Conservation (phyloP, 2,888 invertebrate genomes). For the Thecocarcelia acutangulata region DNA sequence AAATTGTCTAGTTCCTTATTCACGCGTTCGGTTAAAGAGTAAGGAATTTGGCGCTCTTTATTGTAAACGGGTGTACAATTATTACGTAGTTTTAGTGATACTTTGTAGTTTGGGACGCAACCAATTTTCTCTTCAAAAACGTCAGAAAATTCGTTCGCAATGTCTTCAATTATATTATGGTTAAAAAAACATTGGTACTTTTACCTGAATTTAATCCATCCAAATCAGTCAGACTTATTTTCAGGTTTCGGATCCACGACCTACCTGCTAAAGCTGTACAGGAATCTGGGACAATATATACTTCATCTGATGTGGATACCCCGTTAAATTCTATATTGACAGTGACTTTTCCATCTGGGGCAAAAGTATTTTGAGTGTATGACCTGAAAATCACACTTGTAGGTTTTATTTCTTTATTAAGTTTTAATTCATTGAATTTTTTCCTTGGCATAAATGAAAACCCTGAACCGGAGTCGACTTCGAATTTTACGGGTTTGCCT, state of each 20-base stretch:
- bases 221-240: slow-evolving; percentile 15
- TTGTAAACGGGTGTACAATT: not conserved
- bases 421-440: slow-evolving; percentile 12
- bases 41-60: not conserved
- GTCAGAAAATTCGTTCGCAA: no score
- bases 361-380: not conserved
- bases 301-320: no score
- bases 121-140: not conserved
- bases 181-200: no score
- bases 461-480: slow-evolving; percentile 25
- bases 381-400: not conserved
- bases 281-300: no score
- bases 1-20: not conserved
- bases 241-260: slow-evolving; percentile 1
- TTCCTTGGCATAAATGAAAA: not conserved
- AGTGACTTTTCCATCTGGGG: no score
- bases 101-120: not conserved
- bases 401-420: not conserved
- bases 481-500: not conserved
- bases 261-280: no score
- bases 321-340: no score
- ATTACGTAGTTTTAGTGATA: not conserved
- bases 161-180: not conserved
- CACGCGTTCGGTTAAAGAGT: not conserved
- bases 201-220: slow-evolving; percentile 4